Evolutionary conservation across 2,797 vertebrate genomes (phyloP), one percentile per base, ranked within the genome.

Genomic region (Oreochromis grahami): DNA sequence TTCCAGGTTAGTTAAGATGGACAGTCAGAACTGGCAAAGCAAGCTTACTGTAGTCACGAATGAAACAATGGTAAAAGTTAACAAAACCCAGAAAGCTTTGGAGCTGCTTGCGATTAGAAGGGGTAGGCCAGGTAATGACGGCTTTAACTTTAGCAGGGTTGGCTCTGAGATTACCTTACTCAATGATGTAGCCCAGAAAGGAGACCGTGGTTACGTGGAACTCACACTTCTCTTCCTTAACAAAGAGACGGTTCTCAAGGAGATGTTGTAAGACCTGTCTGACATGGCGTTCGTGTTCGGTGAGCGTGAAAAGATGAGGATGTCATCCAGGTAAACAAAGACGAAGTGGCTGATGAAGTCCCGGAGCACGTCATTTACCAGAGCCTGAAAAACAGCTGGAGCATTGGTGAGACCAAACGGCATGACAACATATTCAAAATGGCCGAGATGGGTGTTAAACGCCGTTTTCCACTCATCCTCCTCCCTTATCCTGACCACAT

Each of bases 31-130:
- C 26, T 53, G 12, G 21, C 52, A 55, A 55, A 55, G 52, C 0
- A 26, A 55, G 52, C 21, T 26, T 26, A 26, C 52, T 55, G 21
- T 26, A 2, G 52, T 55, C 52, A 55, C 7, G 2, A 55, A 14
- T 55, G 21, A 55, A 26, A 55, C 4, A 0, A 26, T 2, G 21
- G 21, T 2, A 55, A 55, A 55, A 2, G 21, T 55, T 26, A 1
- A 7, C 21, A 55, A 55, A 55, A 14, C 21, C 4, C 21, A 5
- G 52, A 26, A 55, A 26, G 4, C 6, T 55, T 26, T 55, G 52
- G 24, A 55, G 24, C 4, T 55, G 7, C 52, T 55, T 55, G 12
- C 2, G 0, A 12, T 55, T 55, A 26, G 4, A 55, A 26, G 24
- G 52, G 4, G 12, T 55, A 14, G 52, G 52, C 52, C 52, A 55